These are phyloP conservation scores for Emmelina monodactyla DNA, from an alignment of 2,888 invertebrate genomes.

Conservation along the genomic window DNA sequence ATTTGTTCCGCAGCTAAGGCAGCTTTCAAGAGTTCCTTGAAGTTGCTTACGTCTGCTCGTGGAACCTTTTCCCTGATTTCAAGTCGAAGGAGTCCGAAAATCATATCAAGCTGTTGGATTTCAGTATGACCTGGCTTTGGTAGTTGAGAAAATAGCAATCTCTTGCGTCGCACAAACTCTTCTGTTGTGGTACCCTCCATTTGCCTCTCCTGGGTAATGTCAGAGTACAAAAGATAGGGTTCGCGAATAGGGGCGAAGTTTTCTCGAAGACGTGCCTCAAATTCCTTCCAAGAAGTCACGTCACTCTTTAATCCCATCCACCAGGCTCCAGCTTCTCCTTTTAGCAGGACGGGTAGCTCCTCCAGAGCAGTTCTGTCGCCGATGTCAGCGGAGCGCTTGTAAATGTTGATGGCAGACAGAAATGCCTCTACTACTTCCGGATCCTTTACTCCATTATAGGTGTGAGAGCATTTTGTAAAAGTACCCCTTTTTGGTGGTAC, in stretches of 20 bases:
- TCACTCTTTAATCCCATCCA: not conserved
- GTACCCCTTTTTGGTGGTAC: not conserved
- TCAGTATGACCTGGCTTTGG: not conserved
- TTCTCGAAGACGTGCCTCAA: not conserved
- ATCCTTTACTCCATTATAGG: not conserved
- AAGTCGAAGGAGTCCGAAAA: not conserved
- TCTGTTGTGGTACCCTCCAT: not conserved
- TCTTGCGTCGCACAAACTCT: not conserved
- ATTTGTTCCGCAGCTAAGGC: not conserved
- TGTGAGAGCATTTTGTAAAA: not conserved
- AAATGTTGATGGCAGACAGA: slow-evolving; percentile 1
- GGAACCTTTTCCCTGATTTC: not conserved
- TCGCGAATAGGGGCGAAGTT: slow-evolving; percentile 1
- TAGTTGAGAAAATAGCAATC: not conserved
- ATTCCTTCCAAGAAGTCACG: slow-evolving; percentile 1
- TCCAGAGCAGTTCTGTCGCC: not conserved
- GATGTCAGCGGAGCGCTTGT: slow-evolving; percentile 1
- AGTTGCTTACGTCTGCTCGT: not conserved
- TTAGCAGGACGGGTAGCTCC: slow-evolving; percentile 1
- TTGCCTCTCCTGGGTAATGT: slow-evolving; percentile 1
- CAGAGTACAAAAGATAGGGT: not conserved
- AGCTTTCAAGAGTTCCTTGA: not conserved
- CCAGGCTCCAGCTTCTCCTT: slow-evolving; percentile 1
- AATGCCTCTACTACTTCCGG: slow-evolving; percentile 1
- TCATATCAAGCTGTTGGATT: slow-evolving; percentile 1